Base-by-base conservation (phyloP, 2,113 vertebrate species). In the Uria lomvia region DNA sequence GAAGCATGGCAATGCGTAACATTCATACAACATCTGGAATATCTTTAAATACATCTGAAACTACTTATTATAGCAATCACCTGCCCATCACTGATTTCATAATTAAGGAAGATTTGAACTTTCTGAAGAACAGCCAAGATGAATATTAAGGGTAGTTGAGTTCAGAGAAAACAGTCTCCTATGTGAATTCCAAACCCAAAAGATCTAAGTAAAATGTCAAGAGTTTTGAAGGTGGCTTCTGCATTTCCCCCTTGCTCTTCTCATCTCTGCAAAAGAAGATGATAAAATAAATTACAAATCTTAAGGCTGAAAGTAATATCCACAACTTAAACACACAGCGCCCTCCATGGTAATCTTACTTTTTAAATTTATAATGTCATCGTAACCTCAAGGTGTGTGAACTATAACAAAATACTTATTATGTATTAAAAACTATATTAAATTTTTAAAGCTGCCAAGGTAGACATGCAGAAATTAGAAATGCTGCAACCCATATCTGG, bases 181-280 rank as follows among this genome's bases (percentile, higher is more conserved):
- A 42, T 67, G 73, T 55, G 75, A 90, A 84, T 96, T 93, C 67
- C 90, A 97, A 94, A 93, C 72, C 49, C 88, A 24, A 79, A 84
- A 95, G 42, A 47, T 82, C 38, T 74, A 55, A 94, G 52, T 43
- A 89, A 92, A 95, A 93, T 84, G 90, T 72, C 70, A 96, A 80
- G 83, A 92, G 62, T 91, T 94, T 90, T 91, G 94, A 97, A 98
- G 97, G 97, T 67, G 89, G 97, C 92, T 96, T 96, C 89, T 59
- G 12, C 87, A 84, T 92, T 92, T 96, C 92, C 85, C 90, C 43
- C 68, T 89, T 88, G 68, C 78, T 98, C 77, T 86, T 93, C 88
- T 91, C 32, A 56, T 88, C 92, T 94, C 97, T 98, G 97, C 66
- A 97, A 95, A 97, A 98, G 91, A 96, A 97, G 85, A 92, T 34